phyloP scores from a whole-genome alignment of 1,140 invertebrate genomes.

The Steinernema feltiae region DNA sequence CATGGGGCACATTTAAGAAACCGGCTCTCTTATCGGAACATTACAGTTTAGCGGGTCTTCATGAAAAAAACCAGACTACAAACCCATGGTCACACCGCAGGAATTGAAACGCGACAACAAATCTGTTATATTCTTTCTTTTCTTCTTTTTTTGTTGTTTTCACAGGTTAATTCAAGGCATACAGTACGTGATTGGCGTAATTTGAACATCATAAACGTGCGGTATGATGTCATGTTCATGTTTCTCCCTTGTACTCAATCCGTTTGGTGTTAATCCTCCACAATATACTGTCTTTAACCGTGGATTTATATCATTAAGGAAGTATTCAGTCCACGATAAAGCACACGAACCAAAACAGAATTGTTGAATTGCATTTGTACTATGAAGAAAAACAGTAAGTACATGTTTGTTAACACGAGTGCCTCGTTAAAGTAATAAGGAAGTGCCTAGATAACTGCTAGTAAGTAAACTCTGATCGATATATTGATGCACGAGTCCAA shows the following conservation, averaged over 20 bases:
- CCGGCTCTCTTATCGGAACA: conserved; percentile 9
- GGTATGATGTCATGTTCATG: neutral
- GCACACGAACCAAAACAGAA: neutral
- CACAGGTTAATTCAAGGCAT: too few species aligned
- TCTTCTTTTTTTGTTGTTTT: too few species aligned
- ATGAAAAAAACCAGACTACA: conserved; percentile 4
- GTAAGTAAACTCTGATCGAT: too few species aligned
- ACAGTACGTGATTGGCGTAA: neutral
- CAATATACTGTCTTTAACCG: too few species aligned
- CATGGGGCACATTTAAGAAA: neutral
- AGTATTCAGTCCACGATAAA: too few species aligned
- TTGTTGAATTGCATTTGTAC: too few species aligned
- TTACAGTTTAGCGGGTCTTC: conserved; percentile 13
- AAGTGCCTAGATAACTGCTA: too few species aligned
- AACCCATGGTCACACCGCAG: conserved; percentile 5
- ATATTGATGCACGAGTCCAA: too few species aligned
- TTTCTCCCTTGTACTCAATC: neutral
- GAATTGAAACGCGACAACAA: conserved; percentile 8
- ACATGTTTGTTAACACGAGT: too few species aligned
- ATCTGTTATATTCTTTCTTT: conserved; percentile 5
- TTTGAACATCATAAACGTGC: neutral
- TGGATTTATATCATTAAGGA: too few species aligned
- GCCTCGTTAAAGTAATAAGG: too few species aligned
- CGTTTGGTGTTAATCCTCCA: neutral
- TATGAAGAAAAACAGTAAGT: too few species aligned